Percentiles rank a stretch among this genome's conserved stretches.
Conservation (phyloP, 2,888 invertebrate genomes). For the Diaphora mendica region DNA sequence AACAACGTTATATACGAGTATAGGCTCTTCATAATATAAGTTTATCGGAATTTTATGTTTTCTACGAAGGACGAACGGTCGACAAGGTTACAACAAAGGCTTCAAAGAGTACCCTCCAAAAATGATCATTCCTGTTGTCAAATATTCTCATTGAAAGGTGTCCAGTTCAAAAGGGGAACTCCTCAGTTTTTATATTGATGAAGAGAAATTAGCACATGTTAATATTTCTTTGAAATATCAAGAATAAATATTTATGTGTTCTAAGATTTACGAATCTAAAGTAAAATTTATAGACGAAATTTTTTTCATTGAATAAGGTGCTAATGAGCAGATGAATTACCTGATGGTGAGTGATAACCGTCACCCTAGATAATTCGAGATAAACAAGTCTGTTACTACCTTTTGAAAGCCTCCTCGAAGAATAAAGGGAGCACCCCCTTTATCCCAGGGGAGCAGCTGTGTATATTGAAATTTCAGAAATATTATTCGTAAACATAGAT, state of each 20-base stretch:
- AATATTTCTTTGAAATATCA: neutral
- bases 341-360: neutral
- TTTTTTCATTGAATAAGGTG: no score
- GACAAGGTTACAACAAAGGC: slow-evolving; percentile 41
- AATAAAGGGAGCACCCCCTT: no score
- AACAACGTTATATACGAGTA: slow-evolving; percentile 20
- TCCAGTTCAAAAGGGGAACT: slow-evolving; percentile 28
- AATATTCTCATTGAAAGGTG: slow-evolving; percentile 35
- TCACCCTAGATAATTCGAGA: no score
- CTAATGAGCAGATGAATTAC: neutral
- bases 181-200: slow-evolving; percentile 20
- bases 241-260: neutral
- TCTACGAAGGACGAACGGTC: slow-evolving; percentile 24
- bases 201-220: neutral
- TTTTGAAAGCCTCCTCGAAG: no score
- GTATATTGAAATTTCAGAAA: no score
- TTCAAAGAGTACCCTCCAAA: slow-evolving; percentile 35
- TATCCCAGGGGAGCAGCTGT: no score
- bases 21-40: slow-evolving; percentile 34
- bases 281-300: no score
- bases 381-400: no score
- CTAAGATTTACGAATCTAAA: neutral
- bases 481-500: no score
- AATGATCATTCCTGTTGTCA: slow-evolving; percentile 36
- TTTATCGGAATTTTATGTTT: slow-evolving; percentile 41